Percentiles rank a stretch among this genome's conserved stretches.
phyloP scores from a whole-genome alignment of 2,113 vertebrate genomes.

The Myotis lucifugus region DNA sequence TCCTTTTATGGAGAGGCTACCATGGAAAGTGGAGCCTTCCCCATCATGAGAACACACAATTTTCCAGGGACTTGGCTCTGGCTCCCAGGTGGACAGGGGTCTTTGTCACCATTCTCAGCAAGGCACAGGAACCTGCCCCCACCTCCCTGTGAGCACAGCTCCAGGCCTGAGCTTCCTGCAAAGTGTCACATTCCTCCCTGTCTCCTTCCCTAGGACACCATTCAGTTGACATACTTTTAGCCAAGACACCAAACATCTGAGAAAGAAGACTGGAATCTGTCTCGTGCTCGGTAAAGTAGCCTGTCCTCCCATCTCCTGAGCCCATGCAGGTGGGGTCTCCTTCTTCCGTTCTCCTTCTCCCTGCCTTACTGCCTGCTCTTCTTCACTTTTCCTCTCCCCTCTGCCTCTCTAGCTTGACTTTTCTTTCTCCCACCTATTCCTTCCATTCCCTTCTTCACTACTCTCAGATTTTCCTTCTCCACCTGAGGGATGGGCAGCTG shows the following conservation, averaged over 20 bases:
- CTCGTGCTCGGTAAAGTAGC: not conserved
- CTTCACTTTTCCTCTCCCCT: not conserved
- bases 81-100: not conserved
- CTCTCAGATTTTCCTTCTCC: not conserved
- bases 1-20: not conserved
- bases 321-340: not conserved
- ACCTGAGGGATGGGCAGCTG: not conserved
- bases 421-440: not conserved
- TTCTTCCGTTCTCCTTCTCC: no score
- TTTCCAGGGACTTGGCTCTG: not conserved
- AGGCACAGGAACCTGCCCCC: not conserved
- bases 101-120: not conserved
- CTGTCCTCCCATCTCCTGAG: not conserved
- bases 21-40: not conserved
- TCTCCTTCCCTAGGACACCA: not conserved
- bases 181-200: not conserved
- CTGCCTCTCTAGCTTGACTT: not conserved
- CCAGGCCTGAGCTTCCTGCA: constrained; percentile 32
- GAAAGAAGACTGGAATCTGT: not conserved
- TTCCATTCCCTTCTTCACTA: not conserved
- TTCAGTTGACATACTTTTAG: constrained; percentile 9
- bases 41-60: not conserved
- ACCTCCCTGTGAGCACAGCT: not conserved
- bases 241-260: not conserved
- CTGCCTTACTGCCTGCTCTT: not conserved